Evolutionary conservation across 2,888 invertebrate species (phyloP).

Genomic region (Synergus umbraculus): DNA sequence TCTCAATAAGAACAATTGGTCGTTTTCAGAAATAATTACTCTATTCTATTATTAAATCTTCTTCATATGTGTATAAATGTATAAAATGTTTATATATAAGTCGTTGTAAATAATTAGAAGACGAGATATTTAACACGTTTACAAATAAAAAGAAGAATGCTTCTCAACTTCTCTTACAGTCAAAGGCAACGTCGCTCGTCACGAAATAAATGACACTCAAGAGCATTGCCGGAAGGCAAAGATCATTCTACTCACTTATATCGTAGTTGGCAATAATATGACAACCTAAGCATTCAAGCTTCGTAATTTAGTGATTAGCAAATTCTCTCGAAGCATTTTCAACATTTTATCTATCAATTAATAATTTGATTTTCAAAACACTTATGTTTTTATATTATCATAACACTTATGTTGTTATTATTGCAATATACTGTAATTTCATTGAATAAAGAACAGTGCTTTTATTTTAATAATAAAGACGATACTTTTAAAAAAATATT

Average conservation of each 20-base stretch:
- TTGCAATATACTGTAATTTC: too few relatives aligned
- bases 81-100: too few relatives aligned
- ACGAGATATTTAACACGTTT: background rate
- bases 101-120: background rate
- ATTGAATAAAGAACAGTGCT: too few relatives aligned
- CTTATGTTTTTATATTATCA: too few relatives aligned
- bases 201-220: conserved; percentile 32
- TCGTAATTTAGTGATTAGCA: background rate
- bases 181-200: conserved; percentile 14
- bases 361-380: background rate
- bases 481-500: background rate
- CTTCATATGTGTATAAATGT: too few relatives aligned
- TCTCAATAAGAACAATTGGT: background rate
- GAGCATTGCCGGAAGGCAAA: conserved; percentile 36
- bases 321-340: background rate
- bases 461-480: background rate
- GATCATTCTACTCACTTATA: conserved; percentile 26
- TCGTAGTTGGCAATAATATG: background rate
- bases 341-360: background rate
- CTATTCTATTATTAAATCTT: too few relatives aligned
- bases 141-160: background rate
- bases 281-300: conserved; percentile 8
- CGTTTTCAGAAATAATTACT: background rate
- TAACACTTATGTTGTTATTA: too few relatives aligned
- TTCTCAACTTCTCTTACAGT: background rate